Conservation (phyloP, 2,113 vertebrate genomes). For the Leiothrix lutea region DNA sequence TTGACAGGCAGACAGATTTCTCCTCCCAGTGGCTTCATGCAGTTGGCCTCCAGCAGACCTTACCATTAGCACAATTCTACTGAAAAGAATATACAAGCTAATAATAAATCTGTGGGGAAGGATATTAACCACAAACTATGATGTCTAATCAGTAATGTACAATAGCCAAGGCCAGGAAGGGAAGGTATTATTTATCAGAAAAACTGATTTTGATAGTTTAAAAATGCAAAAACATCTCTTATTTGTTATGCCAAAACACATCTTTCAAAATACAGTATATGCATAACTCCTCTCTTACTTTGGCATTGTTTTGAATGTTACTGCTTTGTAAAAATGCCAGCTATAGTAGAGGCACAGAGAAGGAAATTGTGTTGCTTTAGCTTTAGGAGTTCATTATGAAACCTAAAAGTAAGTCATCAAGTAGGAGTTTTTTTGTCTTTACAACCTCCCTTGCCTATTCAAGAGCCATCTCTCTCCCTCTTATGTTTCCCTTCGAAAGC, state of each 20-base stretch:
- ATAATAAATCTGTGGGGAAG: constrained; percentile 39
- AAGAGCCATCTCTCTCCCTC: background rate
- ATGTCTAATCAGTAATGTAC: constrained; percentile 57
- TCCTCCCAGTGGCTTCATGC: constrained; percentile 41
- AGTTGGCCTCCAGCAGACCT: constrained; percentile 57
- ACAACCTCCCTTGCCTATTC: background rate
- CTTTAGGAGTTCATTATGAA: background rate
- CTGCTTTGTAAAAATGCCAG: background rate
- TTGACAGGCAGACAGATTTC: constrained; percentile 56
- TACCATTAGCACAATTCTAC: constrained; percentile 50
- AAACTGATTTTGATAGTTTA: constrained; percentile 35
- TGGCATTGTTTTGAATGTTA: background rate
- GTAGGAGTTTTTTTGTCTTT: background rate
- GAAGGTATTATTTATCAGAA: constrained; percentile 25
- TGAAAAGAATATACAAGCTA: constrained; percentile 7
- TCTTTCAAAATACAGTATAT: background rate
- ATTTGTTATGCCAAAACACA: constrained; percentile 10
- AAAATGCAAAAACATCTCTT: constrained; percentile 39
- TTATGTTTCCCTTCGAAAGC: background rate
- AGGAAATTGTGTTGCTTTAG: background rate
- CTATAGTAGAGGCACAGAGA: background rate
- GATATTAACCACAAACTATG: constrained; percentile 48
- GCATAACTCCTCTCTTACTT: background rate
- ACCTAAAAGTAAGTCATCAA: background rate
- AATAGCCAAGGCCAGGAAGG: constrained; percentile 2